Conservation (phyloP, 1,140 invertebrate species). For the Drusus annulatus region DNA sequence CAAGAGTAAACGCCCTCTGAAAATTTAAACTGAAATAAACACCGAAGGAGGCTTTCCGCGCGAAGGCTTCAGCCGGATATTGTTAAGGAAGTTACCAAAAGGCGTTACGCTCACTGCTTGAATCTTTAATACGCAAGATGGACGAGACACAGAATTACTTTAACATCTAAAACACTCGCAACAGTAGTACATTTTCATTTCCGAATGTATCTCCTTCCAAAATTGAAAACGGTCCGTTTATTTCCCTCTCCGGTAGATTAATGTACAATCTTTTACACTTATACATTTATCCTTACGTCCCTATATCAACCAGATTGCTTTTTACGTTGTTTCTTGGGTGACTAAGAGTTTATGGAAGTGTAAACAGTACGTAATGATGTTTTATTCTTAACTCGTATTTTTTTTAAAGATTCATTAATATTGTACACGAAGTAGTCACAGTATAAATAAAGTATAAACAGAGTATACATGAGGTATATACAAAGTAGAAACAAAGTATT, state of each 20-base stretch:
- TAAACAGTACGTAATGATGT: no score
- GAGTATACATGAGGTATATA: no score
- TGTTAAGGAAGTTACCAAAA: conserved; percentile 57
- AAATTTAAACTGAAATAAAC: conserved; percentile 51
- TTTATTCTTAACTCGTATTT: no score
- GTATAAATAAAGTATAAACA: no score
- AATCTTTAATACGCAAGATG: conserved; percentile 55
- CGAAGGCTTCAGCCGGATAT: conserved; percentile 54
- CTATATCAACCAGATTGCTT: no score
- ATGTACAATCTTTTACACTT: conserved; percentile 7
- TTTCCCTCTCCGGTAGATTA: conserved; percentile 16
- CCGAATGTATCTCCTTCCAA: conserved; percentile 19
- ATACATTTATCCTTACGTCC: neutral
- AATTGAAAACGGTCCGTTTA: conserved; percentile 35
- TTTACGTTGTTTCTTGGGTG: no score
- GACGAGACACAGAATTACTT: conserved; percentile 38
- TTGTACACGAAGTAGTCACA: no score
- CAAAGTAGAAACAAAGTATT: no score
- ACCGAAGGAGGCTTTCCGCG: conserved; percentile 53
- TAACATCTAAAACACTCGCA: conserved; percentile 33
- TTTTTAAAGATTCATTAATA: no score
- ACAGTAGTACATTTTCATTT: conserved; percentile 36
- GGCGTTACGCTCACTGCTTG: conserved; percentile 52
- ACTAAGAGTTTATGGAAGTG: no score
- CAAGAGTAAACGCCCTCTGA: conserved; percentile 49